A percentile compares a stretch with the other conserved stretches of the same genome.
These are phyloP conservation scores for Lathamus discolor DNA, from an alignment of 2,113 vertebrate genomes.

Conservation along the genomic window DNA sequence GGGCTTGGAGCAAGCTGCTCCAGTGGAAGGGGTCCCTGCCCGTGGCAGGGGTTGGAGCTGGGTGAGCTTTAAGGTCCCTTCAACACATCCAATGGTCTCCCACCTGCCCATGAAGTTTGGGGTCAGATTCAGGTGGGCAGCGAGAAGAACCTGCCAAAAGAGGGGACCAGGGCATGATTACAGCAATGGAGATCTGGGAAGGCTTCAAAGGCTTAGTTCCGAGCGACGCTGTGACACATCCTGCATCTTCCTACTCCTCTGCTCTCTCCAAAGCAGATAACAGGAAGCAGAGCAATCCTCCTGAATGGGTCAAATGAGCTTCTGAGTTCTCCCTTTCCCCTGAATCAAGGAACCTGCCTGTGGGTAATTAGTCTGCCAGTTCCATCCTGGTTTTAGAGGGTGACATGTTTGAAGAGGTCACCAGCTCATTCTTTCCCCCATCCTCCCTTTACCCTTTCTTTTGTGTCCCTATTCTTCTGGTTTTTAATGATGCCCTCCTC, in stretches of 20 bases:
- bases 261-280: neutral
- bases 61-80: neutral
- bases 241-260: neutral
- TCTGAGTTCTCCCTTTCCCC: neutral
- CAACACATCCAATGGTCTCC: neutral
- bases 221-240: neutral
- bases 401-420: slow-evolving; percentile 8
- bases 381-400: neutral
- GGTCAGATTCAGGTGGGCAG: neutral
- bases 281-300: neutral
- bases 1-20: neutral
- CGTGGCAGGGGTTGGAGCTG: neutral
- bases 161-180: neutral
- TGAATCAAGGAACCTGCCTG: neutral
- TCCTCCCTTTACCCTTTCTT: neutral
- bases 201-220: neutral
- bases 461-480: neutral
- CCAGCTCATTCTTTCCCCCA: slow-evolving; percentile 3
- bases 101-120: neutral
- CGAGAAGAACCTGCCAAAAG: neutral
- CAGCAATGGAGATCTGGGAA: fast-evolving
- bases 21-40: neutral
- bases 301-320: neutral
- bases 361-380: slow-evolving; percentile 19
- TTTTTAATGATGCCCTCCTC: slow-evolving; percentile 56